Percentiles rank a stretch among this genome's conserved stretches.
These are phyloP conservation scores for Gobionotothen gibberifrons DNA, from an alignment of 2,797 vertebrate genomes.

Conservation along the genomic window DNA sequence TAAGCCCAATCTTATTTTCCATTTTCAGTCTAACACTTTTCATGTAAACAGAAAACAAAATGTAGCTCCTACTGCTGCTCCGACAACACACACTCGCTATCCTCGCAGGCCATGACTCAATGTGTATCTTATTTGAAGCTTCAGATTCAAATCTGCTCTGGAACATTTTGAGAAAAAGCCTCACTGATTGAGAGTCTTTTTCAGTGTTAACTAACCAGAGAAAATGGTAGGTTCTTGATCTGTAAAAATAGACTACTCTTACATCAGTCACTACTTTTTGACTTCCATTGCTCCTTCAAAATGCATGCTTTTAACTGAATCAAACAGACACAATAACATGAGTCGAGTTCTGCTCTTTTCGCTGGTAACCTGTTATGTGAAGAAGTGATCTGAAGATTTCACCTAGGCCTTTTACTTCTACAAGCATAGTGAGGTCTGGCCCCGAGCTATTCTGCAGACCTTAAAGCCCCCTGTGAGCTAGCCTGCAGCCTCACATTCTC, in stretches of 20 bases:
- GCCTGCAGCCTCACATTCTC: slow-evolving; percentile 55
- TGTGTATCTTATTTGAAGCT: neutral
- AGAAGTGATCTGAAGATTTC: slow-evolving; percentile 59
- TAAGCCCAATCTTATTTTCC: slow-evolving; percentile 24
- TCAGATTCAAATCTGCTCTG: neutral
- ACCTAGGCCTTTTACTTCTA: slow-evolving; percentile 34
- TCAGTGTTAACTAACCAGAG: slow-evolving; percentile 1
- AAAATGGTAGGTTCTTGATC: slow-evolving; percentile 12
- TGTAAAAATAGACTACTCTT: slow-evolving; percentile 16
- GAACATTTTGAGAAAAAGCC: neutral
- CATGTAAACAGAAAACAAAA: slow-evolving; percentile 32
- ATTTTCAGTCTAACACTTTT: slow-evolving; percentile 22
- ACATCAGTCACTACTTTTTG: slow-evolving; percentile 49
- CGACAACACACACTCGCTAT: neutral
- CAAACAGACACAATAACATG: slow-evolving; percentile 56
- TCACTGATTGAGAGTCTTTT: neutral
- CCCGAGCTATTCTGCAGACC: slow-evolving; percentile 57
- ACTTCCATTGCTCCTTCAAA: slow-evolving; percentile 52
- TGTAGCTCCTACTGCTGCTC: slow-evolving; percentile 8
- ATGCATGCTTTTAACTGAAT: slow-evolving; percentile 60
- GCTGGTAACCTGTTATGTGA: slow-evolving; percentile 44
- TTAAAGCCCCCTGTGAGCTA: slow-evolving; percentile 50
- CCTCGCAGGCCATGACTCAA: neutral
- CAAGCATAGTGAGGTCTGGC: slow-evolving; percentile 57
- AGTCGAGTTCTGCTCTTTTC: slow-evolving; percentile 22